Conservation (phyloP, 2,113 vertebrate species). For the Hymenochirus boettgeri region DNA sequence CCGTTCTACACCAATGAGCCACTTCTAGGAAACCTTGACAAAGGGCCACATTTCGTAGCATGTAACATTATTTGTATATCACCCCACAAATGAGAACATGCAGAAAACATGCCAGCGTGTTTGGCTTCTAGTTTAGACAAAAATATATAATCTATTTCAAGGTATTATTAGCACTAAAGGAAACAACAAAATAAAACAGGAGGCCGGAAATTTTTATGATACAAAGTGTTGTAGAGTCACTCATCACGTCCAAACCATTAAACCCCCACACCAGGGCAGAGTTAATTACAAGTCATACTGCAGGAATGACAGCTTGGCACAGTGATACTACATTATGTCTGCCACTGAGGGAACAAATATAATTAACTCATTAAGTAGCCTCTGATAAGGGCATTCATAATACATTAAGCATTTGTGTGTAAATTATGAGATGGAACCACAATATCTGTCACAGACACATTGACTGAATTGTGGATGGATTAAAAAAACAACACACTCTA, state of each 20-base stretch:
- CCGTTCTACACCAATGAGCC: no score
- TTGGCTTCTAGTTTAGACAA: no score
- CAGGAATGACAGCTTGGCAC: constrained; percentile 38
- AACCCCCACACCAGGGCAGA: constrained; percentile 23
- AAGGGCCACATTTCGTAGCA: no score
- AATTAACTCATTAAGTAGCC: constrained; percentile 44
- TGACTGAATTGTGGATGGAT: no score
- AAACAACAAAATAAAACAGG: no score
- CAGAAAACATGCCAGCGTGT: no score
- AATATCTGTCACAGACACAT: background rate
- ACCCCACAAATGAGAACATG: no score
- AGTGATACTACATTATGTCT: constrained; percentile 38
- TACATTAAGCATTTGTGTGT: constrained; percentile 26
- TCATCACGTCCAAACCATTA: constrained; percentile 31
- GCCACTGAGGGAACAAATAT: constrained; percentile 39
- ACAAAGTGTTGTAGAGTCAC: constrained; percentile 33
- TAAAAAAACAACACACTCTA: no score
- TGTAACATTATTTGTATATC: no score
- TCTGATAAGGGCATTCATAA: constrained; percentile 39
- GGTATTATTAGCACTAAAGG: no score
- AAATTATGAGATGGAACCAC: constrained; percentile 1
- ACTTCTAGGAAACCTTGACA: no score
- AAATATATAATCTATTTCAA: no score
- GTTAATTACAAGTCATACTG: constrained; percentile 34
- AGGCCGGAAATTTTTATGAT: constrained; percentile 15